Percentiles rank a stretch among this genome's conserved stretches.
Conservation (phyloP, 1,140 invertebrate species). For the Papilio polytes region DNA sequence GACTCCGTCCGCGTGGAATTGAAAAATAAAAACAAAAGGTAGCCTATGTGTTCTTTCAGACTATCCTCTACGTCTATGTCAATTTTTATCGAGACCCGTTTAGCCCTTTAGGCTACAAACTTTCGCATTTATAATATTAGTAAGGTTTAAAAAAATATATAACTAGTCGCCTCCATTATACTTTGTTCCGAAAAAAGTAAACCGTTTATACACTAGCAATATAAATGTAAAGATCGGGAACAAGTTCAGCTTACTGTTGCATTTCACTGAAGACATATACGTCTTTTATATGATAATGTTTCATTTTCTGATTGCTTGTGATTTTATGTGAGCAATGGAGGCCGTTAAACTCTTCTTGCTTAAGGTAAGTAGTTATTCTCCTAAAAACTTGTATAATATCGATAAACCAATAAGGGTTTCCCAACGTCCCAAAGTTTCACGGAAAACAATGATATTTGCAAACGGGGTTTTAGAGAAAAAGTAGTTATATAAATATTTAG, state of each 20-base stretch:
- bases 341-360: slow-evolving; percentile 54
- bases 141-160: too few relatives aligned
- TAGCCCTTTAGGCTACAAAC: too few relatives aligned
- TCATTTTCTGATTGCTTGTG: background rate
- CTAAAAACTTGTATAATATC: background rate
- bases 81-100: too few relatives aligned
- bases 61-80: too few relatives aligned
- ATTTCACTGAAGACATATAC: background rate
- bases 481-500: too few relatives aligned
- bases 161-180: slow-evolving; percentile 43
- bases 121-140: too few relatives aligned
- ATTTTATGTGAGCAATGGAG: slow-evolving; percentile 50
- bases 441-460: too few relatives aligned
- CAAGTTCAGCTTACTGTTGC: slow-evolving; percentile 56
- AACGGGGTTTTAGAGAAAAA: too few relatives aligned
- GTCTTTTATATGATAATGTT: background rate
- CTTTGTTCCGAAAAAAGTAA: slow-evolving; percentile 46
- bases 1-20: too few relatives aligned
- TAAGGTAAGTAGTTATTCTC: slow-evolving; percentile 48
- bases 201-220: slow-evolving; percentile 45
- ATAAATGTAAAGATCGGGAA: slow-evolving; percentile 64
- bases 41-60: too few relatives aligned
- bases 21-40: too few relatives aligned
- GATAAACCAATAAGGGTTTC: background rate
- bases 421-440: background rate